A percentile compares a stretch with the other conserved stretches of the same genome.
Evolutionary conservation across 1,140 invertebrate genomes (phyloP).

Genomic region (Oryctes rhinoceros): DNA sequence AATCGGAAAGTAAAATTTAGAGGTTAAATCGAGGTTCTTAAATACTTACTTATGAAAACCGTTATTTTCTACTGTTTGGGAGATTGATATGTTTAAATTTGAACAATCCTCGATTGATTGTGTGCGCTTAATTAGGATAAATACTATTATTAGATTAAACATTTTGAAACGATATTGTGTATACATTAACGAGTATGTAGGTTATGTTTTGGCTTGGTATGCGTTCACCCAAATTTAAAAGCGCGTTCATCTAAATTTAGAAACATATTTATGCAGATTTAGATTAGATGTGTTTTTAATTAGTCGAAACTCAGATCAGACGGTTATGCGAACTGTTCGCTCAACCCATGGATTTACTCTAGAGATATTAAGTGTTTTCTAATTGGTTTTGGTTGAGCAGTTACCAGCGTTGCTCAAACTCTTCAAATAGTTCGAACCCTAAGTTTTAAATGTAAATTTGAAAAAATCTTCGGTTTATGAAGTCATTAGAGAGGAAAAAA

Average conservation of each 20-base stretch:
- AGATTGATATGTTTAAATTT: slow-evolving; percentile 50
- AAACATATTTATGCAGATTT: too few species aligned
- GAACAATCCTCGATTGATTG: not conserved
- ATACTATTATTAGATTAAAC: not conserved
- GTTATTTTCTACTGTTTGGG: slow-evolving; percentile 58
- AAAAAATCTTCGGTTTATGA: too few species aligned
- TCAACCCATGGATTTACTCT: too few species aligned
- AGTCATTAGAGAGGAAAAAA: not conserved
- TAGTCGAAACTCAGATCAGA: too few species aligned
- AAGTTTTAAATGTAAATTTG: too few species aligned
- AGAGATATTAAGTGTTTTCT: too few species aligned
- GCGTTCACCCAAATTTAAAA: not conserved
- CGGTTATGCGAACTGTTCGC: too few species aligned
- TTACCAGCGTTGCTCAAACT: too few species aligned
- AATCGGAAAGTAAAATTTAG: slow-evolving; percentile 32
- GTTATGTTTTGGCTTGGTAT: not conserved
- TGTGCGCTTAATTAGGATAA: not conserved
- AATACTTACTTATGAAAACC: slow-evolving; percentile 60
- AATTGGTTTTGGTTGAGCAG: too few species aligned
- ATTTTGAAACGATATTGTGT: not conserved
- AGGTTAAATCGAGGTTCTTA: slow-evolving; percentile 2
- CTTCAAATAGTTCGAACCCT: too few species aligned
- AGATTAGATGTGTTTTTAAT: too few species aligned
- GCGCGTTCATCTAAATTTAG: not conserved
- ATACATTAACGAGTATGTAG: not conserved